Evolutionary conservation across 2,888 invertebrate genomes (phyloP).

Genomic region (Galeruca laticollis): DNA sequence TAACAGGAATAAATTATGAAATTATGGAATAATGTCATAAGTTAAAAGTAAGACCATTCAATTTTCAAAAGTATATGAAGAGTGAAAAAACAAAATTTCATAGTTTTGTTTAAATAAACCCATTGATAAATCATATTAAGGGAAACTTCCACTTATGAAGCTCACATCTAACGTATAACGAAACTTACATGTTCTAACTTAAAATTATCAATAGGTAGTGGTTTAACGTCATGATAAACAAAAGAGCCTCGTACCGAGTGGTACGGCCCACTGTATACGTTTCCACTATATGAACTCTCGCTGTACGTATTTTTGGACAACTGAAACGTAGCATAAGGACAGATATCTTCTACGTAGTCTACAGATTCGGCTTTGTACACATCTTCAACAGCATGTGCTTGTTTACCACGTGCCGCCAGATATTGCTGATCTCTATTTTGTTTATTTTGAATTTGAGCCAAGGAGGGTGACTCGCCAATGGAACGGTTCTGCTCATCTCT

Average conservation of each 20-base stretch:
- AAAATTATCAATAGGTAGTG: conserved; percentile 80
- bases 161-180: conserved; percentile 29
- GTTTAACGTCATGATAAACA: conserved; percentile 90
- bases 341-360: conserved; percentile 94
- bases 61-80: too few species aligned
- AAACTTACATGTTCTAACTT: conserved; percentile 77
- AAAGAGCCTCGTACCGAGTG: conserved; percentile 88
- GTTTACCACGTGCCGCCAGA: conserved; percentile 72
- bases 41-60: too few species aligned
- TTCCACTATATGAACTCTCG: conserved; percentile 91
- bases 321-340: conserved; percentile 93
- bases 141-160: conserved; percentile 4
- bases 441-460: conserved; percentile 84
- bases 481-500: conserved; percentile 68
- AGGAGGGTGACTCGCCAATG: conserved; percentile 81
- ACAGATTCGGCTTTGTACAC: conserved; percentile 68
- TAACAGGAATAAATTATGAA: too few species aligned
- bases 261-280: conserved; percentile 88
- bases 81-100: too few species aligned
- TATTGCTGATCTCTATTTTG: conserved; percentile 84
- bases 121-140: too few species aligned
- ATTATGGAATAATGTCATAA: too few species aligned
- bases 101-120: neutral
- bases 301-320: conserved; percentile 85
- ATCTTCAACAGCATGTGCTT: conserved; percentile 68